These are phyloP conservation scores for Xenentodon cancila DNA, from an alignment of 2,797 vertebrate genomes.

Conservation along the genomic window DNA sequence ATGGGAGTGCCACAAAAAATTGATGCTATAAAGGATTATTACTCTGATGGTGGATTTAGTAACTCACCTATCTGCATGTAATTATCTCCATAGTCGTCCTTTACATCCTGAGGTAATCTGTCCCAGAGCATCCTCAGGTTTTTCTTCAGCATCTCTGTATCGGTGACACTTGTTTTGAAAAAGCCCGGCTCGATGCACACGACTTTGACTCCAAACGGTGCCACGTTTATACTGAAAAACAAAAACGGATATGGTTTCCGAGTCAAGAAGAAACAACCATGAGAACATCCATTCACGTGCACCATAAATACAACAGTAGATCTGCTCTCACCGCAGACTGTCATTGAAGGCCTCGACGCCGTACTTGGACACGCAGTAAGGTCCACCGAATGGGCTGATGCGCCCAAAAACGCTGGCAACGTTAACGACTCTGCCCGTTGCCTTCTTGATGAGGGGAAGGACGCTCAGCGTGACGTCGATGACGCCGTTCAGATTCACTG, in stretches of 20 bases:
- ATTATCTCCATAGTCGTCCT: constrained; percentile 72
- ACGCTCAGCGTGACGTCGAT: constrained; percentile 80
- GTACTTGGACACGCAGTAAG: constrained; percentile 80
- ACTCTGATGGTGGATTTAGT: neutral
- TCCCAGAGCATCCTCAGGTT: constrained; percentile 65
- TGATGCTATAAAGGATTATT: too few relatives aligned
- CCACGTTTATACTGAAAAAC: constrained; percentile 69
- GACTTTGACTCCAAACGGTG: constrained; percentile 76
- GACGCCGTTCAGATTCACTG: constrained; percentile 77
- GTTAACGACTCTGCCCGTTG: constrained; percentile 81
- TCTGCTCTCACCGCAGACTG: constrained; percentile 73
- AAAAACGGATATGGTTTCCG: neutral
- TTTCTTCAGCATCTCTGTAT: constrained; percentile 5
- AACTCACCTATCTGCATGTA: constrained; percentile 65
- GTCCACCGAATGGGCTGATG: constrained; percentile 70
- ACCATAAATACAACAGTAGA: neutral
- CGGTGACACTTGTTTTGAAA: constrained; percentile 77
- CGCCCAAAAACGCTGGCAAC: constrained; percentile 80
- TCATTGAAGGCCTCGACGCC: constrained; percentile 83
- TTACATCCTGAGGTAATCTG: constrained; percentile 69
- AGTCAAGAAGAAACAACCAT: neutral
- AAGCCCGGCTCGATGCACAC: constrained; percentile 81
- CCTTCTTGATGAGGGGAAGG: constrained; percentile 78
- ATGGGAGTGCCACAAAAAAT: too few relatives aligned
- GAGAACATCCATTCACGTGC: neutral